Evolutionary conservation across 1,140 invertebrate species (phyloP).

Genomic region (Eciton burchellii): DNA sequence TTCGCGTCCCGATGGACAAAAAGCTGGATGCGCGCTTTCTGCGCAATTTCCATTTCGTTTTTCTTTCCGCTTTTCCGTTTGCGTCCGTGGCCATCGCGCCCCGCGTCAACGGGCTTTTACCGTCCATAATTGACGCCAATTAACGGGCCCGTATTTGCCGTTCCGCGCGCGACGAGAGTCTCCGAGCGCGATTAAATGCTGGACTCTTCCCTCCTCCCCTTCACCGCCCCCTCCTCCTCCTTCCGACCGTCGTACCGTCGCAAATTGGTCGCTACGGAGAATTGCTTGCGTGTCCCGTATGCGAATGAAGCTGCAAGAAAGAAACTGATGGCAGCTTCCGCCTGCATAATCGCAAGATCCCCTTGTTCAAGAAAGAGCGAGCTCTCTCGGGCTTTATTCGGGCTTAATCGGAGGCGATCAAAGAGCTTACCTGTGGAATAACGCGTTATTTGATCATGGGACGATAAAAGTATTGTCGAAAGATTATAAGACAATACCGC

Average conservation of each 20-base stretch:
- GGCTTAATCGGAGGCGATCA: background rate
- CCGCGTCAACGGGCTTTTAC: slow-evolving; percentile 43
- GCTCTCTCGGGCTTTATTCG: background rate
- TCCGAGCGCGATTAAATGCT: slow-evolving; percentile 24
- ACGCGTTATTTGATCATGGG: background rate
- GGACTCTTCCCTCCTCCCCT: background rate
- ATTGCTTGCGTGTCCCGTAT: background rate
- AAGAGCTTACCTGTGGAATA: background rate
- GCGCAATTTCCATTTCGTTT: slow-evolving; percentile 31
- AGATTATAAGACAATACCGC: background rate
- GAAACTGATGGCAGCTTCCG: background rate
- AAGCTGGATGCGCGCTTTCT: slow-evolving; percentile 34
- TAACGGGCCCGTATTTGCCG: slow-evolving; percentile 61
- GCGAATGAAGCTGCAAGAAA: background rate
- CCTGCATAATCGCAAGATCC: background rate
- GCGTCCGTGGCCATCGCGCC: background rate
- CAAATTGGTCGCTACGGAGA: slow-evolving; percentile 11
- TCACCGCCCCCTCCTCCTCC: too few relatives aligned
- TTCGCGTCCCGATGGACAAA: background rate
- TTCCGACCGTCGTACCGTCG: background rate
- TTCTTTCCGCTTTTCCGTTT: slow-evolving; percentile 11
- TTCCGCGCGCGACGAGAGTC: background rate
- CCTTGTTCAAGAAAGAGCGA: background rate
- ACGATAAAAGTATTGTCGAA: background rate
- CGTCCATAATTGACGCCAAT: slow-evolving; percentile 62